phyloP scores from a whole-genome alignment of 2,888 invertebrate species.

The Hermodice carunculata region DNA sequence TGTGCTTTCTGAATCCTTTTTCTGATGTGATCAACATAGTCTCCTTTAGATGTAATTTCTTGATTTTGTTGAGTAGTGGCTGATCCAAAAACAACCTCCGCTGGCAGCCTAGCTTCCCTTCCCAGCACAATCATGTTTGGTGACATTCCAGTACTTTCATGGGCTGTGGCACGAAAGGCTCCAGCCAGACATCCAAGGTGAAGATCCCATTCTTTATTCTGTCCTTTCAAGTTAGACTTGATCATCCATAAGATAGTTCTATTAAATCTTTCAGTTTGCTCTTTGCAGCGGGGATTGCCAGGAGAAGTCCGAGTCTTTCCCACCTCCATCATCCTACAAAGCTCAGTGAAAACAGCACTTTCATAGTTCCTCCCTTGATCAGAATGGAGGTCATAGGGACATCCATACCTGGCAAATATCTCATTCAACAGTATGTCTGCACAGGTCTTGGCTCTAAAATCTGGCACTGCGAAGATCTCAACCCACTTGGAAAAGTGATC shows the following conservation, averaged over 20 bases:
- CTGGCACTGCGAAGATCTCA: not conserved
- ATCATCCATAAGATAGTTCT: not conserved
- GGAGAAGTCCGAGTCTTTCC: not conserved
- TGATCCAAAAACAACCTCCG: no score
- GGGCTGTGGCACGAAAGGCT: not conserved
- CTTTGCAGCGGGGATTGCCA: not conserved
- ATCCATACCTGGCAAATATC: no score
- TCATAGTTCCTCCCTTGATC: constrained; percentile 7
- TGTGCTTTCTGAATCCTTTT: no score
- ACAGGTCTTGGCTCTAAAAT: not conserved
- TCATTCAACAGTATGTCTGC: not conserved
- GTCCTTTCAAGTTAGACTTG: not conserved
- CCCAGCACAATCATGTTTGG: no score
- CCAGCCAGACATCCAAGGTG: not conserved
- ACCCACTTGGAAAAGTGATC: constrained; percentile 12
- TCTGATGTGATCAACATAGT: no score
- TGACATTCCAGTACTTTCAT: not conserved
- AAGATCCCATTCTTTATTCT: not conserved
- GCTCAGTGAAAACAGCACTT: not conserved
- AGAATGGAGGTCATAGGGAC: not conserved
- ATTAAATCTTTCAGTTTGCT: not conserved
- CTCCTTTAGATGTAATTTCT: no score
- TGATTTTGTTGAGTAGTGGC: no score
- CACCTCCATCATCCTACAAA: not conserved
- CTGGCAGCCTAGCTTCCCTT: no score